Percentiles rank a stretch among this genome's conserved stretches.
phyloP scores from a whole-genome alignment of 2,888 invertebrate genomes.

The Drosophila meridionalis region DNA sequence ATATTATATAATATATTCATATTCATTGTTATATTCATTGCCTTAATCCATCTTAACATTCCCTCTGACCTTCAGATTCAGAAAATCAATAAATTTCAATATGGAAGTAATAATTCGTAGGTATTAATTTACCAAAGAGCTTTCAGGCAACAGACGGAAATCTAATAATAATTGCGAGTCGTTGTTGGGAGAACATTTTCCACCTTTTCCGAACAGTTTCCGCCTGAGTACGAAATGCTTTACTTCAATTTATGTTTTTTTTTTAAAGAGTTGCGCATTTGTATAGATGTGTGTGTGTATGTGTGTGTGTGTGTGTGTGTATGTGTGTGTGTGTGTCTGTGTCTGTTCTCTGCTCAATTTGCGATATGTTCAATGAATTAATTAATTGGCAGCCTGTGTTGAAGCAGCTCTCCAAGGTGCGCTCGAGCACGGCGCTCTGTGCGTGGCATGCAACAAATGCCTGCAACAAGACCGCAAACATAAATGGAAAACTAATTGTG shows the following conservation, averaged over 20 bases:
- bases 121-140: constrained; percentile 6
- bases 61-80: neutral
- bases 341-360: constrained; percentile 46
- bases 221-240: constrained; percentile 1
- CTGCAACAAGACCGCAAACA: constrained; percentile 38
- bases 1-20: too few species aligned
- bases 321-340: neutral
- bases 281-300: neutral
- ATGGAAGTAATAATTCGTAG: neutral
- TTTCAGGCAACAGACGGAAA: neutral
- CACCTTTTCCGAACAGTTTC: neutral
- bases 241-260: constrained; percentile 14
- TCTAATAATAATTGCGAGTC: constrained; percentile 4
- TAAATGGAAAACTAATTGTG: constrained; percentile 67
- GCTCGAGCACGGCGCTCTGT: constrained; percentile 19
- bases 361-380: constrained; percentile 56
- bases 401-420: constrained; percentile 55
- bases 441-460: constrained; percentile 34
- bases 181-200: neutral
- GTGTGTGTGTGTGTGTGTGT: neutral
- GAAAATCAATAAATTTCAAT: constrained; percentile 4
- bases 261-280: constrained; percentile 22
- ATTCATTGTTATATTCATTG: too few species aligned
- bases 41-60: neutral
- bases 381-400: constrained; percentile 77